phyloP scores from a whole-genome alignment of 2,113 vertebrate species.

The Spheniscus mendiculus region DNA sequence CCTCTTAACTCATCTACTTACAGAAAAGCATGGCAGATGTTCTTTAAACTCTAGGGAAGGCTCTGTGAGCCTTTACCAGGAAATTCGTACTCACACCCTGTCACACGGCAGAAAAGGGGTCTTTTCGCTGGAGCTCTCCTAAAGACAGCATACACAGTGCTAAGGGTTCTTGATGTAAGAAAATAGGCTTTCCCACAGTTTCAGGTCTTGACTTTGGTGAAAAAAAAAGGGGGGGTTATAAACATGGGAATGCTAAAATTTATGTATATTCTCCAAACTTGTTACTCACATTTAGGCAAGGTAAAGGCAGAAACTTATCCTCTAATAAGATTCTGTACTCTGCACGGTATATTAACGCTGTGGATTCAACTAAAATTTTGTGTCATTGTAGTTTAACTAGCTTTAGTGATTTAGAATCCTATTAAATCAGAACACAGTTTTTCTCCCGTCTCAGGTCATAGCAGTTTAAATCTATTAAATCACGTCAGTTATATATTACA shows the following conservation, averaged over 20 bases:
- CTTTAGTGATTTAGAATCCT: neutral
- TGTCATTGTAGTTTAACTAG: neutral
- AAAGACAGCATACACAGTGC: neutral
- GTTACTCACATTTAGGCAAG: neutral
- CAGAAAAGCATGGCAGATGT: neutral
- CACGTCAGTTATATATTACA: neutral
- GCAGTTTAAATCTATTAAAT: neutral
- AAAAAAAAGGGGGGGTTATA: neutral
- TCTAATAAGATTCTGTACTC: neutral
- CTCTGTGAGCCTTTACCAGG: neutral
- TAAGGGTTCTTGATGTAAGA: neutral
- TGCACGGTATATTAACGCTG: neutral
- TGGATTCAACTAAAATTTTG: neutral
- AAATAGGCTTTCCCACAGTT: neutral
- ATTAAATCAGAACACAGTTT: neutral
- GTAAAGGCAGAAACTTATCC: neutral
- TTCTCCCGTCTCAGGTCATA: neutral
- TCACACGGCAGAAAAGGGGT: neutral
- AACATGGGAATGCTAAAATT: neutral
- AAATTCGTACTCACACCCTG: neutral
- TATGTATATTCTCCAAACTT: neutral
- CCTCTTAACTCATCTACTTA: neutral
- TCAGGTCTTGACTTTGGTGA: neutral
- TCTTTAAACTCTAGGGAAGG: slow-evolving; percentile 21
- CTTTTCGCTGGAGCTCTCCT: neutral